phyloP scores from a whole-genome alignment of 2,797 vertebrate genomes.

The Gallinago nigripennis region DNA sequence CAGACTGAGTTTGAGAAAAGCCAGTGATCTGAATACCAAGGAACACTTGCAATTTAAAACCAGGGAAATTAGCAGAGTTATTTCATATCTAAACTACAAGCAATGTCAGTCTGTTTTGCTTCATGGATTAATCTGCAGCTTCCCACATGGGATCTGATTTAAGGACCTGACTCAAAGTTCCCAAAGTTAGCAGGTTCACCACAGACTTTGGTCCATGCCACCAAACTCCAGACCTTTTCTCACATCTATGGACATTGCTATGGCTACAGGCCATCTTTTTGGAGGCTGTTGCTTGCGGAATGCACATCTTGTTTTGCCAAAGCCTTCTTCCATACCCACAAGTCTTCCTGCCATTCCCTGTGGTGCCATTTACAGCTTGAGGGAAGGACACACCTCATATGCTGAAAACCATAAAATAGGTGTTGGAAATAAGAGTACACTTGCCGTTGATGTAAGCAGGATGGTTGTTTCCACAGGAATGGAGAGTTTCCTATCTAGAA shows the following conservation, averaged over 20 bases:
- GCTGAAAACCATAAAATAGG: neutral
- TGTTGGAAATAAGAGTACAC: neutral
- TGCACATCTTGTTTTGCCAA: neutral
- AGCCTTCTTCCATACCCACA: neutral
- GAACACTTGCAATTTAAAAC: neutral
- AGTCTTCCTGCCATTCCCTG: neutral
- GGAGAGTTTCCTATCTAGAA: neutral
- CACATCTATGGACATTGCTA: neutral
- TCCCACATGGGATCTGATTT: neutral
- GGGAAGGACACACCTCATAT: neutral
- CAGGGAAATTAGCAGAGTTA: neutral
- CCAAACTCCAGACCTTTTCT: neutral
- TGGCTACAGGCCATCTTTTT: neutral
- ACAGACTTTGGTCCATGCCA: fast-evolving
- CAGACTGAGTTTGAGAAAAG: neutral
- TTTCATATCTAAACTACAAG: neutral
- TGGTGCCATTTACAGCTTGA: neutral
- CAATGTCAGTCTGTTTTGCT: neutral
- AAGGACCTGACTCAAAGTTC: neutral
- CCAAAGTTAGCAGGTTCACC: neutral
- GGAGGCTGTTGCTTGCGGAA: neutral
- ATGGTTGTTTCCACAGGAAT: neutral
- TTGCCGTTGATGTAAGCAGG: neutral
- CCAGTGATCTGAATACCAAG: neutral
- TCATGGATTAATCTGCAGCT: neutral